A percentile compares a stretch with the other conserved stretches of the same genome.
These are phyloP conservation scores for Macquaria ambigua DNA, from an alignment of 2,113 vertebrate genomes.

Conservation along the genomic window DNA sequence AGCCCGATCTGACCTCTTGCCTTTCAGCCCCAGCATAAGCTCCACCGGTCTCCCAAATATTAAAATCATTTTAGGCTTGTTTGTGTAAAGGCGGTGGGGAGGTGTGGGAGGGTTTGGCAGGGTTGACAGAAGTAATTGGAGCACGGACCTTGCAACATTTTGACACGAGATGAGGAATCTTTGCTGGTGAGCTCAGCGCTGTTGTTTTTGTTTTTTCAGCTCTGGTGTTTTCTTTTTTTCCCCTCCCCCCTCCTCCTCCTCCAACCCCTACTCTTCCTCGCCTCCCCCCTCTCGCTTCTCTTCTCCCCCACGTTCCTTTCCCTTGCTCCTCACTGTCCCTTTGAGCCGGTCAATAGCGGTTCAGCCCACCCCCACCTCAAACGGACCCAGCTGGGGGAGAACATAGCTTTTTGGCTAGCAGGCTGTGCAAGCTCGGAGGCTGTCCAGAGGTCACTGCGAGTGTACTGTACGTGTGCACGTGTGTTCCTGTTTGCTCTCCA, in stretches of 20 bases:
- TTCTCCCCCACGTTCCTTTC: background rate
- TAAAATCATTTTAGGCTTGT: background rate
- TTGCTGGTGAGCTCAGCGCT: conserved; percentile 79
- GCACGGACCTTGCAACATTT: conserved; percentile 70
- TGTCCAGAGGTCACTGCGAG: conserved; percentile 57
- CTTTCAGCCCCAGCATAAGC: background rate
- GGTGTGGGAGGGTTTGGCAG: conserved; percentile 36
- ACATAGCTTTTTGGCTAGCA: conserved; percentile 52
- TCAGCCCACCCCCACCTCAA: conserved; percentile 35
- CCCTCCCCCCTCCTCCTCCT: background rate
- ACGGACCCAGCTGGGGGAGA: conserved; percentile 66
- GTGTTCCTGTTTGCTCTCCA: conserved; percentile 24
- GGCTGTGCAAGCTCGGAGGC: conserved; percentile 28
- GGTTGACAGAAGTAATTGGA: conserved; percentile 74
- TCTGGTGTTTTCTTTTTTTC: conserved; percentile 51
- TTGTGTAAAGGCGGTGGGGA: conserved; percentile 7
- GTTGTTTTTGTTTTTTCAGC: conserved; percentile 67
- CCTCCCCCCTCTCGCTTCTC: background rate
- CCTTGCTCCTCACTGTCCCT: conserved; percentile 57
- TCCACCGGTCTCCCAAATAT: background rate
- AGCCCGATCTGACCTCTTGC: conserved; percentile 6
- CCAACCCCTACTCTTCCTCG: background rate
- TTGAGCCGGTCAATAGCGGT: conserved; percentile 62
- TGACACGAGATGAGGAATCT: conserved; percentile 76
- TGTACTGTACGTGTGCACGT: conserved; percentile 14